Evolutionary conservation across 2,888 invertebrate genomes (phyloP), one percentile per base, ranked within the genome.

Genomic region (Drosophila trichaetosa): DNA sequence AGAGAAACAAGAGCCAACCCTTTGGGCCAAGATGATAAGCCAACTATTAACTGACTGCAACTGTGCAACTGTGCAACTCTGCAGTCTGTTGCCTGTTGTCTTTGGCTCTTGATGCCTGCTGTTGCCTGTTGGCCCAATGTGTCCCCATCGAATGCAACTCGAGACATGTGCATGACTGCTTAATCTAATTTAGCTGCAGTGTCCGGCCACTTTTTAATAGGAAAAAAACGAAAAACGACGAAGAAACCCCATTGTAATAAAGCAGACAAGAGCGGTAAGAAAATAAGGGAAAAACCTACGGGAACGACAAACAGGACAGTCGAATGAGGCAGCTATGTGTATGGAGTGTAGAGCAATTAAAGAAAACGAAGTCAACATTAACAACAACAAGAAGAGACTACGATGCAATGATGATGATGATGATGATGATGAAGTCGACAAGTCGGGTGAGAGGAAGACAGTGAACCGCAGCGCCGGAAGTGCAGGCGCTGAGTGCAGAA

Each of bases 151-250:
- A 63, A 64, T 69, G 66, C 42, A 46, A 62, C 31, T 40, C n/a
- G 67, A 80, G 85, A 80, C 87, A 87, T 87, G 89, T 90, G 87
- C 81, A 73, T 90, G 87, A 90, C 83, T 86, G 62, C 90, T 90
- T 88, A 88, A 87, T 87, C 90, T 83, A 87, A 86, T 88, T 89
- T 87, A 72, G 70, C 72, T 65, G 73, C 71, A 72, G 61, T 70
- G 60, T 38, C 21, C 70, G 75, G 73, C 67, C 38, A 66, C 59
- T 62, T 74, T 69, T 85, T 84, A 80, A 79, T 72, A 81, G 72
- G 73, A 79, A 80, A 65, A 64, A 61, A 36, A 42, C 18, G 33
- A 31, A 42, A 11, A 42, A 64, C 16, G n/a, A 38, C 34, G 66
- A 51, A 56, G 51, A 56, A 69, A 67, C 58, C 59, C 64, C 65